Base-by-base conservation (phyloP, 2,113 vertebrate genomes). In the Martes martes region DNA sequence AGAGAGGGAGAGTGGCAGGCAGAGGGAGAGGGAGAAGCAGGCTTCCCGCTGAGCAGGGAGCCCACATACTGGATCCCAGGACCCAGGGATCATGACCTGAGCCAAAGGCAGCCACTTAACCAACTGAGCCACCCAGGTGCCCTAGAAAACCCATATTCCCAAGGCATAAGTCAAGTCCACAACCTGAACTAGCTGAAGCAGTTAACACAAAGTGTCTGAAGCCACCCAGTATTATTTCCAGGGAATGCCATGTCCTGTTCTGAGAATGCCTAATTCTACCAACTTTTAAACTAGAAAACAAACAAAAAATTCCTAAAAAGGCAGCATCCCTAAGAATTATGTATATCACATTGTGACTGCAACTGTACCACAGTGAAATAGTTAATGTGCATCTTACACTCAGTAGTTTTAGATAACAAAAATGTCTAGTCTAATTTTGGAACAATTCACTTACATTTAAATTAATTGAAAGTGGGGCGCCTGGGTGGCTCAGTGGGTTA, bases 391-490 rank as follows among this genome's bases (percentile, higher is more conserved):
- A 86, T 61, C 31, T 65, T 74, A 86, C 39, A 65, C 14, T 93
- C 50, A n/a, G 23, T 23, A 42, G 26, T 93, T 90, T 86, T 81
- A 57, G 15, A 47, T 26, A 92, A 80, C 36, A 63, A 84, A 89
- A 85, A 97, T 55, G 28, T 65, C 57, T 19, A 69, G 31, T 96
- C 93, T 63, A 85, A 89, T 65, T 93, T 63, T 89, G 31, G 36
- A 95, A 79, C n/a, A 92, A 89, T 71, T 73, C 84, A 95, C 23
- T 92, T 76, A 78, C 28, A 95, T 85, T 88, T 76, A 61, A 96
- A 73, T 85, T 18, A 63, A 95, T 23, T 89, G 55, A 95, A 26
- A 95, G 13, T 47, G n/a, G n/a, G n/a, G 52, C 5, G 1, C 16
- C 52, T 55, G 16, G 52, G 16, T 55, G 52, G 52, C 52, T 55